These are phyloP conservation scores for Phycodurus eques DNA, from an alignment of 2,113 vertebrate species.

Conservation along the genomic window DNA sequence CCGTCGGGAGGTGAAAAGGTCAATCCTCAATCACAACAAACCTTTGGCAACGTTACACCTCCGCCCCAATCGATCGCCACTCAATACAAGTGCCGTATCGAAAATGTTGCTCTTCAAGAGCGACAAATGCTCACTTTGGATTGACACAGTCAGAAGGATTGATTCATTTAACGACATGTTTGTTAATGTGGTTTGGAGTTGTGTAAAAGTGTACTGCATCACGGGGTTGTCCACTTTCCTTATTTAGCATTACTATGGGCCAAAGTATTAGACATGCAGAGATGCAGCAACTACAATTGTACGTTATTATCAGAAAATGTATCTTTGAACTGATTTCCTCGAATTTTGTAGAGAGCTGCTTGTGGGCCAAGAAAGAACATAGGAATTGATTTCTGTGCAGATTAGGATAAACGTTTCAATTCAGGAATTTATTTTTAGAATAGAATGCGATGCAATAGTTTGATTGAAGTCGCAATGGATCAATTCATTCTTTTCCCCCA, in stretches of 20 bases:
- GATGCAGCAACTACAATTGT: neutral
- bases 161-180: too few relatives aligned
- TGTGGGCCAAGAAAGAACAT: neutral
- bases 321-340: neutral
- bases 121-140: neutral
- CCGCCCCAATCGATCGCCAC: neutral
- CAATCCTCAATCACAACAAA: constrained; percentile 50
- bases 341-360: neutral
- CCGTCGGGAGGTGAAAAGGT: constrained; percentile 43
- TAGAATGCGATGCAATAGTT: too few relatives aligned
- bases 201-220: too few relatives aligned
- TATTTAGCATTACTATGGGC: neutral
- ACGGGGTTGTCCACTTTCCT: neutral
- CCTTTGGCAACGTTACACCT: neutral
- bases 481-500: neutral
- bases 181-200: too few relatives aligned
- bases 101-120: neutral
- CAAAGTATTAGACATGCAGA: neutral
- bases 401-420: too few relatives aligned
- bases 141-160: neutral
- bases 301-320: neutral
- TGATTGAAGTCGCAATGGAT: too few relatives aligned
- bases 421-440: too few relatives aligned
- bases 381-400: neutral
- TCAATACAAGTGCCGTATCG: neutral